Conservation (phyloP, 2,797 vertebrate genomes). For the Salarias fasciatus region DNA sequence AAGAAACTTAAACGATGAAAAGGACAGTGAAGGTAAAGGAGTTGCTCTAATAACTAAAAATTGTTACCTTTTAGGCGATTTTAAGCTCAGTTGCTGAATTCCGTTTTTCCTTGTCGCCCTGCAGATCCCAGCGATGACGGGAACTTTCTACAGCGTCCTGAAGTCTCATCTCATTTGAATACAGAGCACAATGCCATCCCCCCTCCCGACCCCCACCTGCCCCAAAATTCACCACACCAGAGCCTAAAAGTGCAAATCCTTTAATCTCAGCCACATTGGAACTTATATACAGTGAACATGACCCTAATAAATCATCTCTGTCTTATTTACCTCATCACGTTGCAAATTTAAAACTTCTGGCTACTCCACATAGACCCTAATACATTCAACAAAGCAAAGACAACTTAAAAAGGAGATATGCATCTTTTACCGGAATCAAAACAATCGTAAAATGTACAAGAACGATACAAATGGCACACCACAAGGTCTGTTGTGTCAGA, state of each 20-base stretch:
- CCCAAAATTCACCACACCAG: slow-evolving; percentile 5
- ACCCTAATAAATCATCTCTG: slow-evolving; percentile 69
- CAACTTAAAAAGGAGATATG: slow-evolving; percentile 28
- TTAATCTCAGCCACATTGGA: slow-evolving; percentile 84
- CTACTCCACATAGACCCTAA: slow-evolving; percentile 59
- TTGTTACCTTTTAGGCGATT: too few species aligned
- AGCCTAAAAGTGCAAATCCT: slow-evolving; percentile 85
- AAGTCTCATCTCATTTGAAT: slow-evolving; percentile 35
- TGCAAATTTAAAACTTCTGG: slow-evolving; percentile 61
- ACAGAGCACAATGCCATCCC: slow-evolving; percentile 66
- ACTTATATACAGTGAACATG: slow-evolving; percentile 84
- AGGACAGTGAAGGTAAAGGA: too few species aligned
- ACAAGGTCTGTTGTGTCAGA: slow-evolving; percentile 55
- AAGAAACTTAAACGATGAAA: too few species aligned
- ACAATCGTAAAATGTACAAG: slow-evolving; percentile 49
- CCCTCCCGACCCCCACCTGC: background rate
- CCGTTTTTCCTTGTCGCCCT: background rate
- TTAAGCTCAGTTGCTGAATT: too few species aligned
- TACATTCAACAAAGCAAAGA: slow-evolving; percentile 81
- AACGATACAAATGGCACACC: slow-evolving; percentile 76
- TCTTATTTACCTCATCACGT: slow-evolving; percentile 51
- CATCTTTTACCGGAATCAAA: slow-evolving; percentile 58
- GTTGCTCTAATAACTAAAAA: too few species aligned
- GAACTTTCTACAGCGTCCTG: background rate
- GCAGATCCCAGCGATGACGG: background rate